Conservation (phyloP, 2,888 invertebrate species). For the Tenthredo scrophulariae region DNA sequence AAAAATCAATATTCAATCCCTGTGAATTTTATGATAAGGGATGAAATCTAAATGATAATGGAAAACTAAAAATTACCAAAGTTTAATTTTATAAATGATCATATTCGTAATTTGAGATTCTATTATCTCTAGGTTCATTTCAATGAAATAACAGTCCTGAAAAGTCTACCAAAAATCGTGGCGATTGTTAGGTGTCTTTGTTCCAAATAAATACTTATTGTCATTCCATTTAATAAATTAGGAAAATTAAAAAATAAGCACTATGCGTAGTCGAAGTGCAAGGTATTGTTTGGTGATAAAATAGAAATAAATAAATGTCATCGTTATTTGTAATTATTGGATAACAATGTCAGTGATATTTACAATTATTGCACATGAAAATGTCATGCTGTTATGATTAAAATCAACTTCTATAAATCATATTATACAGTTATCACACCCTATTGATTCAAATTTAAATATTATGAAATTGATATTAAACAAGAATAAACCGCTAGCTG, state of each 20-base stretch:
- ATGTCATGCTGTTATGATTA: conserved; percentile 72
- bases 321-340: conserved; percentile 19
- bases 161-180: conserved; percentile 65
- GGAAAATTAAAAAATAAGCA: conserved; percentile 17
- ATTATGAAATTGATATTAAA: conserved; percentile 34
- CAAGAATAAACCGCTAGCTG: not conserved
- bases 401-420: conserved; percentile 8
- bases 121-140: conserved; percentile 5
- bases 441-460: conserved; percentile 25
- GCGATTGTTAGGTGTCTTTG: conserved; percentile 34
- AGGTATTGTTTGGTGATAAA: conserved; percentile 23
- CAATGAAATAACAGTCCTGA: conserved; percentile 60
- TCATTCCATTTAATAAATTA: conserved; percentile 36
- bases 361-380: conserved; percentile 55
- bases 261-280: not conserved
- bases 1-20: not conserved
- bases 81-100: conserved; percentile 17
- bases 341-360: conserved; percentile 40
- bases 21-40: not conserved
- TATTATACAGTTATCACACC: conserved; percentile 5
- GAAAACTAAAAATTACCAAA: conserved; percentile 21
- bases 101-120: not conserved
- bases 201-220: conserved; percentile 6
- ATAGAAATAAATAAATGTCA: conserved; percentile 33
- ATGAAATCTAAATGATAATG: not conserved